Evolutionary conservation across 2,888 invertebrate species (phyloP).

Genomic region (Pyrgus malvae): DNA sequence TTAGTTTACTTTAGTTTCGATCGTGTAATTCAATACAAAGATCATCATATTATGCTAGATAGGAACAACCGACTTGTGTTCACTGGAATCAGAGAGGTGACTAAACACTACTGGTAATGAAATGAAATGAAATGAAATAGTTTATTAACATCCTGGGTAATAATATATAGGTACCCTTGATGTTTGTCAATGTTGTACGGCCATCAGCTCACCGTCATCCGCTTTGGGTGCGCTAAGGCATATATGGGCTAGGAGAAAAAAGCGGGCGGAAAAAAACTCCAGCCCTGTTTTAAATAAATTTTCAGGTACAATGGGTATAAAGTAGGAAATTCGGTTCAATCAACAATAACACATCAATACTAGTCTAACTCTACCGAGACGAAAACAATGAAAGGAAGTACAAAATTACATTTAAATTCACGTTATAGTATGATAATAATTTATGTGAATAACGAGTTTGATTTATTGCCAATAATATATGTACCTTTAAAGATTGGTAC

Average conservation of each 20-base stretch:
- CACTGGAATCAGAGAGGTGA: not conserved
- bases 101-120: constrained; percentile 11
- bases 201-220: too few species aligned
- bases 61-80: constrained; percentile 1
- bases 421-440: not conserved
- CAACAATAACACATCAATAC: constrained; percentile 4
- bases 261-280: too few species aligned
- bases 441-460: not conserved
- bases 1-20: constrained; percentile 1
- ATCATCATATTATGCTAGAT: constrained; percentile 22
- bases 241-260: too few species aligned
- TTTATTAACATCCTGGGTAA: too few species aligned
- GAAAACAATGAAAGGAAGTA: constrained; percentile 10
- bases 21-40: constrained; percentile 17
- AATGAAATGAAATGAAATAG: too few species aligned
- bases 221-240: too few species aligned
- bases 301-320: too few species aligned
- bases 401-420: constrained; percentile 12
- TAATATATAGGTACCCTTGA: too few species aligned
- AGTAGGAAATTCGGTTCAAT: constrained; percentile 3
- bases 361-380: not conserved
- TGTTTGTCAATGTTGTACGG: too few species aligned
- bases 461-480: too few species aligned
- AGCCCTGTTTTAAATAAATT: too few species aligned
- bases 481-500: too few species aligned